Percentiles rank a stretch among this genome's conserved stretches.
phyloP scores from a whole-genome alignment of 1,140 invertebrate species.

The Melitaea cinxia region DNA sequence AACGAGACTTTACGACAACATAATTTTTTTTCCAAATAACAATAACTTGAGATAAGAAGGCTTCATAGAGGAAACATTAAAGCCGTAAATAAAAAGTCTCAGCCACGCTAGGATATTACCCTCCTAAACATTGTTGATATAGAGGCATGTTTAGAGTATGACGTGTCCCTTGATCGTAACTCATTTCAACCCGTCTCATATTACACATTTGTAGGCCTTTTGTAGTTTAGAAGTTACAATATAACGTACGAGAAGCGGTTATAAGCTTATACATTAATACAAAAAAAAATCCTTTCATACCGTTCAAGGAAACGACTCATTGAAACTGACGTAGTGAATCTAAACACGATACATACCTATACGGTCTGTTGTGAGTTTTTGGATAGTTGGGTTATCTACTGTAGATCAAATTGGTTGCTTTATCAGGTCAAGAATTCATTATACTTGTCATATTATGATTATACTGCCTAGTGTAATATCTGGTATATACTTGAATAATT shows the following conservation, averaged over 20 bases:
- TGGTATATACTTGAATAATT: no score
- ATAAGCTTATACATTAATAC: neutral
- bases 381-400: no score
- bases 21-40: slow-evolving; percentile 1
- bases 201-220: slow-evolving; percentile 30
- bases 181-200: slow-evolving; percentile 44
- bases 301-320: no score
- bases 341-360: no score
- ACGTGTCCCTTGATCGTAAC: slow-evolving; percentile 60
- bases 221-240: slow-evolving; percentile 15
- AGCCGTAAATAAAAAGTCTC: slow-evolving; percentile 29
- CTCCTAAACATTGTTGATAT: slow-evolving; percentile 54
- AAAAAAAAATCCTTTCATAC: no score
- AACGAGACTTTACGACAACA: neutral
- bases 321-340: no score
- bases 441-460: no score
- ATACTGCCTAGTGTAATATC: no score
- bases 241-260: neutral
- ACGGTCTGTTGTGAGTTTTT: no score
- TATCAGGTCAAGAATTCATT: no score
- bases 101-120: slow-evolving; percentile 43
- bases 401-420: no score
- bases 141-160: slow-evolving; percentile 54
- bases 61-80: slow-evolving; percentile 13
- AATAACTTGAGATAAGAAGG: neutral